These are phyloP conservation scores for Geophilus truncorum DNA, from an alignment of 2,888 invertebrate genomes.

Conservation along the genomic window DNA sequence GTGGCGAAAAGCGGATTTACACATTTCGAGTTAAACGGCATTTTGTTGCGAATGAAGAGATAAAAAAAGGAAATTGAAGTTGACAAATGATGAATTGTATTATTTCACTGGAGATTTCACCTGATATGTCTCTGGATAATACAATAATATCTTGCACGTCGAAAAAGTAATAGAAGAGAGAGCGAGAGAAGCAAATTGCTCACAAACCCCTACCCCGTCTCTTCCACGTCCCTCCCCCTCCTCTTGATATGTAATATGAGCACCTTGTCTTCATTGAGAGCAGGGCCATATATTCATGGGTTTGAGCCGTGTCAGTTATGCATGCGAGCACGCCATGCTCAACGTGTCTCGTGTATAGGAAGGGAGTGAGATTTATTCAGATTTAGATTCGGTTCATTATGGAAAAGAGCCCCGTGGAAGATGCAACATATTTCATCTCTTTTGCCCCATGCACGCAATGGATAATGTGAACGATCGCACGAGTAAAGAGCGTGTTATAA, in stretches of 20 bases:
- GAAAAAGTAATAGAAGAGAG: slow-evolving; percentile 22
- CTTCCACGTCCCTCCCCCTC: not conserved
- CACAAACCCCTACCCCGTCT: not conserved
- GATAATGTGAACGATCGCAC: not conserved
- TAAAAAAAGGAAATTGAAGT: not conserved
- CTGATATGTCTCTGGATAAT: slow-evolving; percentile 18
- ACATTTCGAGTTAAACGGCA: not conserved
- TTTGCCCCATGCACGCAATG: not conserved
- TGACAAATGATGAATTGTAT: slow-evolving; percentile 23
- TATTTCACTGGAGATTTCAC: not conserved
- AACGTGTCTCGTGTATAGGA: slow-evolving; percentile 11
- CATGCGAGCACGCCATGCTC: slow-evolving; percentile 26
- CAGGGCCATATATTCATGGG: slow-evolving; percentile 17
- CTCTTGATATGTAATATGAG: slow-evolving; percentile 26
- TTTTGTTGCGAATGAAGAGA: not conserved
- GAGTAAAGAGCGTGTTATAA: not conserved
- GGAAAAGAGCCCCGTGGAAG: slow-evolving; percentile 18
- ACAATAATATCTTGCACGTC: not conserved
- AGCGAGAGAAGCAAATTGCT: slow-evolving; percentile 22
- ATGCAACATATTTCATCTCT: slow-evolving; percentile 17
- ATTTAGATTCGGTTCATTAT: slow-evolving; percentile 25
- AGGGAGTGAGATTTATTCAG: slow-evolving; percentile 27
- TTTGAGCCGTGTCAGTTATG: slow-evolving; percentile 24
- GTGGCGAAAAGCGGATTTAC: not conserved
- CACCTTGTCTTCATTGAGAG: slow-evolving; percentile 27